Base-by-base conservation (phyloP, 2,797 vertebrate genomes). In the Nannoperca australis region DNA sequence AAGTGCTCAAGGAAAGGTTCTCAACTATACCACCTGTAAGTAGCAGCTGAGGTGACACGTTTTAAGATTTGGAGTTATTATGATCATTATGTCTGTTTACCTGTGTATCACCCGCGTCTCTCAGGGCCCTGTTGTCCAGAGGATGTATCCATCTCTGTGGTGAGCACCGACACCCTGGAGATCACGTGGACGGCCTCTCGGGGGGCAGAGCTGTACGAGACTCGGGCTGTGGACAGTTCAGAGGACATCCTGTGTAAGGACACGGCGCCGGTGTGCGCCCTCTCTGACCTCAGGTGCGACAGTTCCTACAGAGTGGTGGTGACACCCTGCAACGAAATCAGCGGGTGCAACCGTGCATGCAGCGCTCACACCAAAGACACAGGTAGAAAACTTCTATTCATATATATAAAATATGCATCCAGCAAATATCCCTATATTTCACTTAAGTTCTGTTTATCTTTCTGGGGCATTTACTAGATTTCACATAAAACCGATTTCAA, bases 111-210 rank as follows among this genome's bases (percentile, higher is more conserved):
- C 17, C 15, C 68, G 42, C 74, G 58, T 78, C n/a, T 77, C 72
- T 70, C 90, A 99, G 98, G 96, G 49, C 97, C 96, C 1, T 99
- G 98, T 55, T 98, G 97, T 88, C 97, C 97, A 10, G 91, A 90
- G 9, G 85, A 88, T 38, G 89, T 97, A 7, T 89, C 85, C 0
- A 87, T 96, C 2, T 93, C 90, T 7, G 51, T 81, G 3, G 92
- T 95, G 65, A 96, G 96, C 15, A 83, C 95, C 0, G 96, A 97
- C 87, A 96, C 96, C 0, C 78, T 97, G 75, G 94, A 95, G 88
- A 94, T 98, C 22, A 87, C 24, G 20, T 98, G 98, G 97, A 88
- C 80, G 12, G 84, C 94, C 0, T 95, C 95, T 1, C 95, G 95
- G 2, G 97, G 97, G 32, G 97, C 97, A 0, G 96, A 97, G 68